Percentiles rank a stretch among this genome's conserved stretches.
phyloP scores from a whole-genome alignment of 1,140 invertebrate species.

The Ladona fulva region DNA sequence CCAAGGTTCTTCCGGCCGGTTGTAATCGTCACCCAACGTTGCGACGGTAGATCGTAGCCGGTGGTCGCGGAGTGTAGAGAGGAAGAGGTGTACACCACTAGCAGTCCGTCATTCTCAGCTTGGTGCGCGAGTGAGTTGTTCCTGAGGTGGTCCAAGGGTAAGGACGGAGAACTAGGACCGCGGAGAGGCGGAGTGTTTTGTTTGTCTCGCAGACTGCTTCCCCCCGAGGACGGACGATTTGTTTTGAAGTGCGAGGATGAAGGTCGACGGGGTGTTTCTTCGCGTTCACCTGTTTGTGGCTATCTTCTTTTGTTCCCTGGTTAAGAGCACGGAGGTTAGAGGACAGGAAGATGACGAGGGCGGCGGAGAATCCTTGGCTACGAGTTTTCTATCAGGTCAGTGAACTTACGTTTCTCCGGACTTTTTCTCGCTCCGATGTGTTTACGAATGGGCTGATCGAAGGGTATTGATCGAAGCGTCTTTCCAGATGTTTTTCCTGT shows the following conservation, averaged over 20 bases:
- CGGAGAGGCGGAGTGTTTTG: background rate
- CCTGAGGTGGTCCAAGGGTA: background rate
- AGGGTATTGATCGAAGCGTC: too few species aligned
- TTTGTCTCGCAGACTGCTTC: background rate
- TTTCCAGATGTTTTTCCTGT: too few species aligned
- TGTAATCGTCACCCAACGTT: constrained; percentile 3
- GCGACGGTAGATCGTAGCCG: background rate
- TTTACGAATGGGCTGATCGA: too few species aligned
- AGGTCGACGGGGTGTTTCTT: background rate
- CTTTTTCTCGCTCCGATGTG: too few species aligned
- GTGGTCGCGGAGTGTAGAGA: background rate
- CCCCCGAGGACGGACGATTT: background rate
- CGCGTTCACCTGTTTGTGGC: background rate
- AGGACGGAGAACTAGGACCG: background rate
- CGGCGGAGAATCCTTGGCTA: background rate
- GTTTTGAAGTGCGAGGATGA: background rate
- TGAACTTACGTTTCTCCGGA: background rate
- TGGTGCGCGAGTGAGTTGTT: background rate
- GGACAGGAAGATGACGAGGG: background rate
- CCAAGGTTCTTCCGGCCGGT: constrained; percentile 5
- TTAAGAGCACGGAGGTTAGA: background rate
- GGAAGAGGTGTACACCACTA: background rate
- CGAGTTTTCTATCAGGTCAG: background rate
- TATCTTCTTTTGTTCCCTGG: background rate
- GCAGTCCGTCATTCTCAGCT: background rate